Conservation (phyloP, 2,888 invertebrate genomes). For the Megalurothrips usitatus region DNA sequence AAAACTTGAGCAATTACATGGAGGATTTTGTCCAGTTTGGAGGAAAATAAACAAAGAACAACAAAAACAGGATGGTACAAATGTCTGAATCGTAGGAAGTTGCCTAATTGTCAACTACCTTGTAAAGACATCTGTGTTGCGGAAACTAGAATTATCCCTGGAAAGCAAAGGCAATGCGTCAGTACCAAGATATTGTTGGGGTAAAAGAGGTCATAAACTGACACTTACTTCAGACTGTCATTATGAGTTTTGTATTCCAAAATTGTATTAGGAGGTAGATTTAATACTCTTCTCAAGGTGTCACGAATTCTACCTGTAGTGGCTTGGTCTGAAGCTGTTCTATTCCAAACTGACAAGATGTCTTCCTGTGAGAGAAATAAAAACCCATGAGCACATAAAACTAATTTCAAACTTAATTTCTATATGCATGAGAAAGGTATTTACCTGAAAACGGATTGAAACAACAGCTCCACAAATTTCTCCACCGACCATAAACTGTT, state of each 20-base stretch:
- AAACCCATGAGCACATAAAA: conserved; percentile 4
- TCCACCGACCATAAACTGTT: conserved; percentile 97
- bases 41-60: not conserved
- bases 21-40: not conserved
- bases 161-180: conserved; percentile 29
- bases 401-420: not conserved
- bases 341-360: conserved; percentile 94
- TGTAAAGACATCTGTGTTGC: conserved; percentile 35
- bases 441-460: conserved; percentile 85
- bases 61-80: not conserved
- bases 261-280: conserved; percentile 85
- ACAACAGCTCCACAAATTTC: conserved; percentile 98
- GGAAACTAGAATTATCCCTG: conserved; percentile 37
- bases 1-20: not conserved
- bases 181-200: conserved; percentile 7
- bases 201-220: not conserved
- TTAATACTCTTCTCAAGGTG: conserved; percentile 88
- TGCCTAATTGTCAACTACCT: not conserved
- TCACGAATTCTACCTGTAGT: conserved; percentile 91
- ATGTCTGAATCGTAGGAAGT: not conserved
- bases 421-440: conserved; percentile 30
- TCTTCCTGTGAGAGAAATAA: conserved; percentile 65
- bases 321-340: conserved; percentile 83
- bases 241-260: conserved; percentile 91
- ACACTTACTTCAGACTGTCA: conserved; percentile 69